These are phyloP conservation scores for Elysia crispata DNA, from an alignment of 2,888 invertebrate genomes.

Conservation along the genomic window DNA sequence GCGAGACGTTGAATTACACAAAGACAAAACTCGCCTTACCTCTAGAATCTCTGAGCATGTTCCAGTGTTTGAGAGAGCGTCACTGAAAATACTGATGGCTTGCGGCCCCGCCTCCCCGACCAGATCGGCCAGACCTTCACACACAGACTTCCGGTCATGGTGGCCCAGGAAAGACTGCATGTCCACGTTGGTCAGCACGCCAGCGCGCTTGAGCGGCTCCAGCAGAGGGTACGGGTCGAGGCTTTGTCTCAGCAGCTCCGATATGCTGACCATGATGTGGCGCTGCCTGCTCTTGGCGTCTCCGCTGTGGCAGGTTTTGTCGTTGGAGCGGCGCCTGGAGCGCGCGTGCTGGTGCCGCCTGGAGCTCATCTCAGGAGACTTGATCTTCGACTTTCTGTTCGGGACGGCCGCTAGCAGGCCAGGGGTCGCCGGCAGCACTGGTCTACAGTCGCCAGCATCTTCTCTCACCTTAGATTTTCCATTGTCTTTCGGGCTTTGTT, in stretches of 20 bases:
- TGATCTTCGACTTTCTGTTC: slow-evolving; percentile 61
- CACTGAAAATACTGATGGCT: slow-evolving; percentile 69
- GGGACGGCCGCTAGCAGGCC: neutral
- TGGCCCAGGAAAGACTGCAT: slow-evolving; percentile 63
- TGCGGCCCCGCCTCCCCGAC: slow-evolving; percentile 60
- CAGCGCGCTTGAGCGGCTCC: slow-evolving; percentile 58
- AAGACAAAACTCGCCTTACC: too few relatives aligned
- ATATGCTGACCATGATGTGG: slow-evolving; percentile 65
- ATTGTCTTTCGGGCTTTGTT: too few relatives aligned
- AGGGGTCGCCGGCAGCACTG: neutral
- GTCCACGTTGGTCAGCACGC: slow-evolving; percentile 61
- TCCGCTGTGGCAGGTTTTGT: slow-evolving; percentile 46
- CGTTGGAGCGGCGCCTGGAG: slow-evolving; percentile 60
- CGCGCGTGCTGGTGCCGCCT: slow-evolving; percentile 52
- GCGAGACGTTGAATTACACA: too few relatives aligned
- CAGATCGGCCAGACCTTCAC: slow-evolving; percentile 64
- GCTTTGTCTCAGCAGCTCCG: slow-evolving; percentile 68
- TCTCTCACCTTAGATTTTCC: too few relatives aligned
- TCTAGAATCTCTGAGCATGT: slow-evolving; percentile 62
- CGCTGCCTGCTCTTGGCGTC: slow-evolving; percentile 61
- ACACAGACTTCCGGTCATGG: slow-evolving; percentile 64
- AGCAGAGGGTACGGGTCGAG: slow-evolving; percentile 66
- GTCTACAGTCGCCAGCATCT: neutral
- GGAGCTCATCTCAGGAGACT: slow-evolving; percentile 62
- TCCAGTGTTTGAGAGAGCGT: slow-evolving; percentile 60